Percentiles rank a stretch among this genome's conserved stretches.
phyloP scores from a whole-genome alignment of 2,113 vertebrate species.

The Rhinopomastus cyanomelas region DNA sequence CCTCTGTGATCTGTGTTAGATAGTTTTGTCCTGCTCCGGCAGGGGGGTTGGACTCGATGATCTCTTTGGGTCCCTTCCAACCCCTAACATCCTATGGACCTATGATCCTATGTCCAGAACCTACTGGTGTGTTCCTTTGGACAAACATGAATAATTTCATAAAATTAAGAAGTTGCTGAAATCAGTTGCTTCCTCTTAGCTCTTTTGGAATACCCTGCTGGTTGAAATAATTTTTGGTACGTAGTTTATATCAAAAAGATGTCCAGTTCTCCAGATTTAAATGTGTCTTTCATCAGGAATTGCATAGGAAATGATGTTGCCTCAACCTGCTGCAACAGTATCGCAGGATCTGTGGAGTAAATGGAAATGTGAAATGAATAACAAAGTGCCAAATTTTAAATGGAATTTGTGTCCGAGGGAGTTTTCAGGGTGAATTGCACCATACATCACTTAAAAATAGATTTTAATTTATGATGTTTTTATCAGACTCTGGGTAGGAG shows the following conservation, averaged over 20 bases:
- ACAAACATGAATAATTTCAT: background rate
- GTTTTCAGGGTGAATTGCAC: background rate
- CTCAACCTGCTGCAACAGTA: background rate
- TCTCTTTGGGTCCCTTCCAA: too few species aligned
- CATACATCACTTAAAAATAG: background rate
- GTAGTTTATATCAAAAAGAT: background rate
- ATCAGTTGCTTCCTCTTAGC: background rate
- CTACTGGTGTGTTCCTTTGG: background rate
- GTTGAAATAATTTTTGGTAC: background rate
- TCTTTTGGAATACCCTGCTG: background rate
- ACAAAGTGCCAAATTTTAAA: background rate
- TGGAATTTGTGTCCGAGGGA: background rate
- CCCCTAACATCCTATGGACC: too few species aligned
- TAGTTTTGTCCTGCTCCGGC: too few species aligned
- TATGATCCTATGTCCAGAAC: background rate
- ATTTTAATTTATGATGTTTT: background rate
- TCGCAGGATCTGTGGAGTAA: background rate
- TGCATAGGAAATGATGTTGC: background rate
- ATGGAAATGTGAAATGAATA: background rate
- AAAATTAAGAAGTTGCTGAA: background rate
- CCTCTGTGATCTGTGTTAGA: too few species aligned
- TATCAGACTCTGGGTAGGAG: background rate
- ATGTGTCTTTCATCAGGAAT: background rate
- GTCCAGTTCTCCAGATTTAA: background rate
- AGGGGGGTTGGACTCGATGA: too few species aligned